These are phyloP conservation scores for Rutilus rutilus DNA, from an alignment of 2,113 vertebrate genomes.

Conservation along the genomic window DNA sequence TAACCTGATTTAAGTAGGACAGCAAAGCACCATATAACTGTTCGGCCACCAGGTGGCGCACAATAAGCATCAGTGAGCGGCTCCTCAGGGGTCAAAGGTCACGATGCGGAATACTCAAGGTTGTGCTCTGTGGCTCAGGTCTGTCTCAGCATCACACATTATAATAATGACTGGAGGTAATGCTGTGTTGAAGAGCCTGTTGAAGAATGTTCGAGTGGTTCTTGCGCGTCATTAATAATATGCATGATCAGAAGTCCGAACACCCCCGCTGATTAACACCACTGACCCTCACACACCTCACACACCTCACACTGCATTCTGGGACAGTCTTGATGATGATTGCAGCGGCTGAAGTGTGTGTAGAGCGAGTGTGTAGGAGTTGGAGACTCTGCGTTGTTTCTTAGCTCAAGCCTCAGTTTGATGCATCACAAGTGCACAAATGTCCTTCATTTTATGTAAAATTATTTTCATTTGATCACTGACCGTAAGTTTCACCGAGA, in stretches of 20 bases:
- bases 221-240: conserved; percentile 29
- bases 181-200: conserved; percentile 6
- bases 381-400: neutral
- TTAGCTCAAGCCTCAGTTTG: neutral
- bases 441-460: neutral
- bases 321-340: conserved; percentile 30
- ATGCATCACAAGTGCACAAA: neutral
- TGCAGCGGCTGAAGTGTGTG: conserved; percentile 10
- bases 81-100: neutral
- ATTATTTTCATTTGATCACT: neutral
- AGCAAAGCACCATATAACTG: neutral
- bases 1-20: neutral
- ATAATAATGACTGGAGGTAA: neutral
- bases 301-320: neutral
- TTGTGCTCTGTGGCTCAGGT: neutral
- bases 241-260: conserved; percentile 25
- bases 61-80: neutral
- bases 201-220: conserved; percentile 10
- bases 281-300: conserved; percentile 12
- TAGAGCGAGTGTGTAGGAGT: conserved; percentile 24
- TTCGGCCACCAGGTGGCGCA: conserved; percentile 46
- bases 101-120: neutral
- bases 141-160: neutral
- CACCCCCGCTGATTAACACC: conserved; percentile 34
- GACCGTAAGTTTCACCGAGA: neutral